Base-by-base conservation (phyloP, 2,888 invertebrate species). In the Beris morrisii region DNA sequence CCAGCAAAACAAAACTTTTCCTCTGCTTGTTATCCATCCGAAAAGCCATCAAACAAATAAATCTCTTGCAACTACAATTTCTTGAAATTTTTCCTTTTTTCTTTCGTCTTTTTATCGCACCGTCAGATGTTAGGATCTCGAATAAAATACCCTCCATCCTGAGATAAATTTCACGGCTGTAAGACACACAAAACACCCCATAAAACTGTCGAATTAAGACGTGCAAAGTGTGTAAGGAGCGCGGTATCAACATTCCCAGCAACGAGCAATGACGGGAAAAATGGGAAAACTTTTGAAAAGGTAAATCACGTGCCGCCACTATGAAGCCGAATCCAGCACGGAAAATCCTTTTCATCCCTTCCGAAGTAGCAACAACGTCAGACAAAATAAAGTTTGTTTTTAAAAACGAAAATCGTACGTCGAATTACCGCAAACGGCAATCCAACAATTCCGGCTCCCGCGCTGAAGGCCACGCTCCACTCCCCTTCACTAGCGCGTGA, bases 181-280 rank as follows among this genome's bases (percentile, higher is more conserved):
- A 56, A 59, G 31, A 61, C 61, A 52, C 59, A 59, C 59, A 61
- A 61, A 50, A 50, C 61, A 61, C 61, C 61, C 61, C 52, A 61
- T 61, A 61, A 61, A 61, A 61, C 52, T 61, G 61, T 61, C 61
- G 61, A 61, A 61, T 61, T 61, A 61, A 61, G 61, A 61, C 61
- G 61, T 61, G 61, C 50, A 61, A 61, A 61, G 52, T 50, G 50
- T 50, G 52, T 61, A 61, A 59, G 30, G 48, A 13, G 13, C n/a
- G 38, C 38, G 4, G n/a, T 13, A 38, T 15, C 55, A 38, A 56
- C 55, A 7, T 15, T 38, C 4, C 50, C 28, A 53, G 52, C 9
- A 9, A 32, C 13, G 13, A 50, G 61, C 61, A 52, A 61, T 50
- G 50, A 52, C 50, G 38, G 50, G 50, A 50, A 61, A 61, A 61